Conservation (phyloP, 2,888 invertebrate genomes). For the Pandemis cinnamomeana region DNA sequence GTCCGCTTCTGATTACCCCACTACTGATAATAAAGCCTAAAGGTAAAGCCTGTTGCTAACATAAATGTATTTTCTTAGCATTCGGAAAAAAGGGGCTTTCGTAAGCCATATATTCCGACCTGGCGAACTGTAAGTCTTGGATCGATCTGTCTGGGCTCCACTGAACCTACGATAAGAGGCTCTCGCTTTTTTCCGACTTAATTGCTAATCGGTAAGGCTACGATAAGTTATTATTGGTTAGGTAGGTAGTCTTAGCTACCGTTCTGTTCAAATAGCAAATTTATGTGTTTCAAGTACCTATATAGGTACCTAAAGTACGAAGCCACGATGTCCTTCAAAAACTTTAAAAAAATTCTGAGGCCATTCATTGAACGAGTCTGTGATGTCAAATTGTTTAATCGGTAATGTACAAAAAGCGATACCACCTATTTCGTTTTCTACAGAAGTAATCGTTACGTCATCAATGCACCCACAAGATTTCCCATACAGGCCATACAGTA, state of each 20-base stretch:
- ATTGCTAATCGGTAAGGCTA: constrained; percentile 4
- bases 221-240: neutral
- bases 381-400: no score
- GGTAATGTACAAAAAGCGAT: neutral
- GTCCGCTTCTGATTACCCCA: no score
- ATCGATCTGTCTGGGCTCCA: constrained; percentile 14
- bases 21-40: no score
- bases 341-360: no score
- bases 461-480: neutral
- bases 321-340: no score
- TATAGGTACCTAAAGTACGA: no score
- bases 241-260: neutral
- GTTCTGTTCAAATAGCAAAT: neutral
- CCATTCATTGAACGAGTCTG: no score
- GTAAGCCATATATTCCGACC: neutral
- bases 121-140: neutral
- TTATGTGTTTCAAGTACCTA: neutral
- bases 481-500: neutral
- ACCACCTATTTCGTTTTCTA: neutral
- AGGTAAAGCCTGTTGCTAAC: neutral
- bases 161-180: neutral
- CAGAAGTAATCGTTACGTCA: neutral
- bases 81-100: neutral
- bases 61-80: neutral
- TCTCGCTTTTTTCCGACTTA: neutral